Conservation (phyloP, 2,888 invertebrate species). For the Agonopterix alstromeriana region DNA sequence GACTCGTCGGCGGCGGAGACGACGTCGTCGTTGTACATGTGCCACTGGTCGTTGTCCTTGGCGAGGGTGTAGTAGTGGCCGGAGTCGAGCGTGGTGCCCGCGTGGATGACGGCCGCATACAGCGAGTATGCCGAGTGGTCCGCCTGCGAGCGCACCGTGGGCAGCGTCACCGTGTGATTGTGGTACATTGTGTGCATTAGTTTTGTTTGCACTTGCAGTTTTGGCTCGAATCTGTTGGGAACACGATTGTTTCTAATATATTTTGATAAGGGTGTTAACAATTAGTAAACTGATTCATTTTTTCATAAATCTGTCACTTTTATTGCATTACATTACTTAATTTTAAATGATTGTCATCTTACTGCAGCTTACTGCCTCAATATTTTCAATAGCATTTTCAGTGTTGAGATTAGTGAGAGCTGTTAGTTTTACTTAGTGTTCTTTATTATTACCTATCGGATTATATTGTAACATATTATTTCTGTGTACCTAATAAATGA, state of each 20-base stretch:
- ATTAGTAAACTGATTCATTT: too few relatives aligned
- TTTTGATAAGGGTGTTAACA: not conserved
- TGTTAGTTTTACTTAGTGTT: too few relatives aligned
- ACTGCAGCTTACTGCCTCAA: too few relatives aligned
- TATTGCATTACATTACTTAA: too few relatives aligned
- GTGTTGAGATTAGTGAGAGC: too few relatives aligned
- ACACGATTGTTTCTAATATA: not conserved
- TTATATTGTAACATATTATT: too few relatives aligned
- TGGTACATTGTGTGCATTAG: constrained; percentile 82
- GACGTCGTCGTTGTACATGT: constrained; percentile 87
- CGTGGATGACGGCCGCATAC: constrained; percentile 90
- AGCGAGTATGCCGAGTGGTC: constrained; percentile 78
- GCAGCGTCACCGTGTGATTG: constrained; percentile 73
- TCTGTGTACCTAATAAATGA: too few relatives aligned
- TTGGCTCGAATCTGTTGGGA: constrained; percentile 49
- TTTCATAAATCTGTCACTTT: too few relatives aligned
- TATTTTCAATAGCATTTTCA: too few relatives aligned
- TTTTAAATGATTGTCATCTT: too few relatives aligned
- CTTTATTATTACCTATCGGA: too few relatives aligned
- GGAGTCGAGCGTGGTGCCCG: constrained; percentile 88
- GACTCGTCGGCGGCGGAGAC: constrained; percentile 79
- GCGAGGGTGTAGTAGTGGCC: constrained; percentile 94
- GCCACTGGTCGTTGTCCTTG: constrained; percentile 83
- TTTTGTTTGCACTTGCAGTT: constrained; percentile 84
- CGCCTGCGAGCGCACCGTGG: constrained; percentile 46